Evolutionary conservation across 2,797 vertebrate species (phyloP).

Genomic region (Paguma larvata): DNA sequence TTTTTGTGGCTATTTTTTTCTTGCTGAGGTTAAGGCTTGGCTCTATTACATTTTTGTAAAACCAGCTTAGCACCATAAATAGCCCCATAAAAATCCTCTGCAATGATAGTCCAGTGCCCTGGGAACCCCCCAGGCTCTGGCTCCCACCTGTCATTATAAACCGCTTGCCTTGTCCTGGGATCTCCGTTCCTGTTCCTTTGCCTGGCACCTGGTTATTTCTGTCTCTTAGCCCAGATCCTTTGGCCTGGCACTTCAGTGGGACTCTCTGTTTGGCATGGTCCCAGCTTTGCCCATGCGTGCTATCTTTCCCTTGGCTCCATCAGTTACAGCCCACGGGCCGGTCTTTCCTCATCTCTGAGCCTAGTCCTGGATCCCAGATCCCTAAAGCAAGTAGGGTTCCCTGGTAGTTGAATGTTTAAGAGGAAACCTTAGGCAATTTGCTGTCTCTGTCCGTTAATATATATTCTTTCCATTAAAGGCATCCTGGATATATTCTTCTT

Average conservation of each 20-base stretch:
- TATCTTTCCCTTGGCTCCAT: slow-evolving; percentile 30
- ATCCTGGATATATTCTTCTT: neutral
- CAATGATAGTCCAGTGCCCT: neutral
- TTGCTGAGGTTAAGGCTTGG: slow-evolving; percentile 61
- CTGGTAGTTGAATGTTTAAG: neutral
- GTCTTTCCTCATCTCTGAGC: slow-evolving; percentile 50
- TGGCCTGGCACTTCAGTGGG: neutral
- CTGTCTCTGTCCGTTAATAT: neutral
- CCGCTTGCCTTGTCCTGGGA: neutral
- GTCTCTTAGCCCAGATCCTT: slow-evolving; percentile 58
- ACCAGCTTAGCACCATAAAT: slow-evolving; percentile 29
- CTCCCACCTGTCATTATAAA: slow-evolving; percentile 39
- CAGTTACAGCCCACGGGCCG: neutral
- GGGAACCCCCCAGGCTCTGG: slow-evolving; percentile 53
- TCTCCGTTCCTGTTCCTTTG: slow-evolving; percentile 38
- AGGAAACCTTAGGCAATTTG: neutral
- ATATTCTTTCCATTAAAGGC: slow-evolving; percentile 47
- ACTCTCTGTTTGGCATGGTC: neutral
- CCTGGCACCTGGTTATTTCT: slow-evolving; percentile 67
- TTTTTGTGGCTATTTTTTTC: slow-evolving; percentile 2
- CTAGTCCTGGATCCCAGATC: slow-evolving; percentile 26
- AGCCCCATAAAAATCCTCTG: slow-evolving; percentile 21
- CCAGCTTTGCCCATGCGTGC: neutral
- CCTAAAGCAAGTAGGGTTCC: neutral
- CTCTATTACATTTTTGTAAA: slow-evolving; percentile 59